These are phyloP conservation scores for Tenthredo amoena DNA, from an alignment of 2,888 invertebrate species.

Conservation along the genomic window DNA sequence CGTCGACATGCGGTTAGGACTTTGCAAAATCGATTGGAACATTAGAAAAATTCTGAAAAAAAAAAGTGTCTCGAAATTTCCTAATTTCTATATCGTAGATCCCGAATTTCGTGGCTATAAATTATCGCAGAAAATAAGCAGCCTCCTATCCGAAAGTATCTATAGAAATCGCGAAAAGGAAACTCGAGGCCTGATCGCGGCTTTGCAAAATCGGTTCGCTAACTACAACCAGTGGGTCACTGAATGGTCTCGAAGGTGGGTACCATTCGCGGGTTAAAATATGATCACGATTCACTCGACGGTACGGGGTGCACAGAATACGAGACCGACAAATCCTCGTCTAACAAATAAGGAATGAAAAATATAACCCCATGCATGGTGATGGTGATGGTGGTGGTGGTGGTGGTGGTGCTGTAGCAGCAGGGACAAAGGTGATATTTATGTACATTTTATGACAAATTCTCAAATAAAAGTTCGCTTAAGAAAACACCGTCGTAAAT, in stretches of 20 bases:
- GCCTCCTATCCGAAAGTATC: background rate
- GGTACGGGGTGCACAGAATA: conserved; percentile 6
- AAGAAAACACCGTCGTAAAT: conserved; percentile 42
- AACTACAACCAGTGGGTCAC: conserved; percentile 36
- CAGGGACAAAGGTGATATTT: conserved; percentile 47
- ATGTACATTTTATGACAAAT: conserved; percentile 46
- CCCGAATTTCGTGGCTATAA: background rate
- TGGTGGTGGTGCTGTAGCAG: conserved; percentile 5
- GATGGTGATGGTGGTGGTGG: conserved; percentile 55
- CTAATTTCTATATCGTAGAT: background rate
- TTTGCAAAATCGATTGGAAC: background rate
- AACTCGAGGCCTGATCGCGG: conserved; percentile 14
- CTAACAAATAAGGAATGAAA: conserved; percentile 61
- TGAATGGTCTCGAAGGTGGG: background rate
- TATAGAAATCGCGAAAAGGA: background rate
- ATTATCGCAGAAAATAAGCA: background rate
- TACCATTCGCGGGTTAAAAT: conserved; percentile 21
- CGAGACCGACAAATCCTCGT: conserved; percentile 27
- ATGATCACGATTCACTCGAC: conserved; percentile 41
- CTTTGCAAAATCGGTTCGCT: background rate
- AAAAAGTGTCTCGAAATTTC: background rate
- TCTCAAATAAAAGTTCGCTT: conserved; percentile 44
- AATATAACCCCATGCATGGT: conserved; percentile 59
- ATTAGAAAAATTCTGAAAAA: background rate
- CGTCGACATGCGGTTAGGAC: conserved; percentile 18